phyloP scores from a whole-genome alignment of 2,113 vertebrate genomes.

The Callipepla californica region DNA sequence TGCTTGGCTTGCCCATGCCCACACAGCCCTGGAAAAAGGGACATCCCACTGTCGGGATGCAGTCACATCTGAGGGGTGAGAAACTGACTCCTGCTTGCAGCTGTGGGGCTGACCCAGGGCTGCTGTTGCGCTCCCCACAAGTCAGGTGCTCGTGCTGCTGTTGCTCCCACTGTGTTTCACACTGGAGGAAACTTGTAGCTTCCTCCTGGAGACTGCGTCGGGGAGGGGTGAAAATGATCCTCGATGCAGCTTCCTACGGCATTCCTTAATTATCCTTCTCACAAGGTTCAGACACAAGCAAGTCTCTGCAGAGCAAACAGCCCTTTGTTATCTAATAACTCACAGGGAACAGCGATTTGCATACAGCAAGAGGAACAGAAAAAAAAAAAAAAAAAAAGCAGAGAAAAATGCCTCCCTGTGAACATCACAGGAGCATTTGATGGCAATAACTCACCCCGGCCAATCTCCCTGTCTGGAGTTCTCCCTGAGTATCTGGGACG shows the following conservation, averaged over 20 bases:
- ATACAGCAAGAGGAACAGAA: neutral
- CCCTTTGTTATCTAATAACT: slow-evolving; percentile 43
- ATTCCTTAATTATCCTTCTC: slow-evolving; percentile 14
- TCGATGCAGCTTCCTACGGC: neutral
- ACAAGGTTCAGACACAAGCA: neutral
- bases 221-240: neutral
- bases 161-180: neutral
- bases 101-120: neutral
- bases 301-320: slow-evolving; percentile 28
- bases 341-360: neutral
- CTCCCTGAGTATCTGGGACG: neutral
- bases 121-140: neutral
- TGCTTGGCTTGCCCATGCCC: neutral
- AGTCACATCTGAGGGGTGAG: neutral
- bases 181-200: neutral
- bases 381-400: too few relatives aligned
- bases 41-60: neutral
- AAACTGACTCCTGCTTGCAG: neutral
- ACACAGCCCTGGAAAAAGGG: neutral
- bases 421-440: slow-evolving; percentile 1
- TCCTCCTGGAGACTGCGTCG: neutral
- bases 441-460: neutral
- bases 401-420: neutral
- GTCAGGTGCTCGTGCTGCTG: neutral
- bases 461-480: neutral